A percentile compares a stretch with the other conserved stretches of the same genome.
phyloP scores from a whole-genome alignment of 2,113 vertebrate genomes.

The Danio rerio region GRCz12tu NC_133195.1:34153001-34153500 shows the following conservation, averaged over 20 bases:
- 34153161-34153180: neutral
- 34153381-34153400: neutral
- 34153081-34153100: neutral
- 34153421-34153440: slow-evolving; percentile 2
- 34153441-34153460: neutral
- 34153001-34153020: no score
- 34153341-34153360: neutral
- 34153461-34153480: neutral
- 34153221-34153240: slow-evolving; percentile 25
- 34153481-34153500: neutral
- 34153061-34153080: neutral
- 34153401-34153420: neutral
- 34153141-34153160: neutral
- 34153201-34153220: neutral
- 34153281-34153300: neutral
- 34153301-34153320: neutral
- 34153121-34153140: slow-evolving; percentile 27
- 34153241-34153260: neutral
- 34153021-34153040: neutral
- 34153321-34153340: neutral
- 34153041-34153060: neutral
- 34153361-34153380: slow-evolving; percentile 8
- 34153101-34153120: neutral
- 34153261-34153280: neutral
- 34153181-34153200: neutral